These are phyloP conservation scores for Sprattus sprattus DNA, from an alignment of 2,113 vertebrate genomes.

Conservation along the genomic window DNA sequence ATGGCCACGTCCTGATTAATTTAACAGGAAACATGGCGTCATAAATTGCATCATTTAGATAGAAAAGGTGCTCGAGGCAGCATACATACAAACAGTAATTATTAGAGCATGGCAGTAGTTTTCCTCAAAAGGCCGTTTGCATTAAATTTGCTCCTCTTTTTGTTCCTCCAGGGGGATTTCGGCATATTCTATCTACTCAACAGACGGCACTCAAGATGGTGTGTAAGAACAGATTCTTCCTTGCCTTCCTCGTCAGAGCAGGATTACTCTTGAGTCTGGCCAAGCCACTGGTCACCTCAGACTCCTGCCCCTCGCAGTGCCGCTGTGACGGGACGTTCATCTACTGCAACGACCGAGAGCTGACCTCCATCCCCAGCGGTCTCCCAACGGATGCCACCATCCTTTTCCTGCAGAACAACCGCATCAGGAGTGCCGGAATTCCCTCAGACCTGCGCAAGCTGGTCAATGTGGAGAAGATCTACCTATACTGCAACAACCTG, in stretches of 20 bases:
- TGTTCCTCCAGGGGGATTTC: conserved; percentile 74
- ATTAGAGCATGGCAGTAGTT: conserved; percentile 58
- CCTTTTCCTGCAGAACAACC: conserved; percentile 99
- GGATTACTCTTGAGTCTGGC: conserved; percentile 88
- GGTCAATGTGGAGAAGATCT: conserved; percentile 92
- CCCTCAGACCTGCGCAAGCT: conserved; percentile 89
- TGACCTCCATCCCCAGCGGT: conserved; percentile 94
- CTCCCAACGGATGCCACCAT: conserved; percentile 94
- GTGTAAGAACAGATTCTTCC: conserved; percentile 85
- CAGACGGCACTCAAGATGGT: conserved; percentile 86
- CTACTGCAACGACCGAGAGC: conserved; percentile 96
- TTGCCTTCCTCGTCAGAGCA: conserved; percentile 88
- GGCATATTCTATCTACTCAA: conserved; percentile 65
- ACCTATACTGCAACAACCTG: conserved; percentile 96
- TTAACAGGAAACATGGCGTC: conserved; percentile 42
- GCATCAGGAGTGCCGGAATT: conserved; percentile 96
- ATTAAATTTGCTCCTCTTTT: conserved; percentile 64
- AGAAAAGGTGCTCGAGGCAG: conserved; percentile 56
- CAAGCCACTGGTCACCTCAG: conserved; percentile 81
- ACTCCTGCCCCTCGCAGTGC: conserved; percentile 86
- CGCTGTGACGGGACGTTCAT: conserved; percentile 97
- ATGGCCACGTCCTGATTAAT: conserved; percentile 52
- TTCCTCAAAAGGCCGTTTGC: conserved; percentile 56
- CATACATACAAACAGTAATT: conserved; percentile 58
- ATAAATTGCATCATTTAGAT: conserved; percentile 48